A percentile compares a stretch with the other conserved stretches of the same genome.
These are phyloP conservation scores for Tapera naevia DNA, from an alignment of 2,797 vertebrate species.

Conservation along the genomic window DNA sequence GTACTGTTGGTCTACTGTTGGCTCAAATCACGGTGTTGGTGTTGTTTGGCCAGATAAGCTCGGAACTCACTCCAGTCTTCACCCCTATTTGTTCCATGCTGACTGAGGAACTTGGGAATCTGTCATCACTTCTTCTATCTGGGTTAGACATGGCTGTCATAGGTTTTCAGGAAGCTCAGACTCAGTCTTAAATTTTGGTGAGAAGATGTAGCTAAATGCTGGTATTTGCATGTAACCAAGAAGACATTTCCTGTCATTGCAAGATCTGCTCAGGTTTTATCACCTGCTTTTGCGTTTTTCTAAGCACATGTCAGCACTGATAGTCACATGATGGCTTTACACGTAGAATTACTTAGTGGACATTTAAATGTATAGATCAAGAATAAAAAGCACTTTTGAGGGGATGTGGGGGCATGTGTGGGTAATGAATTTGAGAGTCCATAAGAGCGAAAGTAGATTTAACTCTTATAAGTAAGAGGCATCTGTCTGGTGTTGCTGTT, in stretches of 20 bases:
- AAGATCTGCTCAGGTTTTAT: not conserved
- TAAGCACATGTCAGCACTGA: not conserved
- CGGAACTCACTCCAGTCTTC: fast-evolving
- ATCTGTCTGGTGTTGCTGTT: not conserved
- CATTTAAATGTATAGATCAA: not conserved
- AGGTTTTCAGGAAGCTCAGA: not conserved
- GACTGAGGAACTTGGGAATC: not conserved
- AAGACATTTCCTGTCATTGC: not conserved
- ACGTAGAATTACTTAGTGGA: not conserved
- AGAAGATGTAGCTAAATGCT: not conserved
- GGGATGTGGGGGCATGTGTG: not conserved
- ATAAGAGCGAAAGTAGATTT: not conserved
- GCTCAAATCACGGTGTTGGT: fast-evolving
- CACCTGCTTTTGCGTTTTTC: not conserved
- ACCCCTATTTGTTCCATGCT: not conserved
- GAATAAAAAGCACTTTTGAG: not conserved
- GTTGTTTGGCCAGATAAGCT: not conserved
- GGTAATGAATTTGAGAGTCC: not conserved
- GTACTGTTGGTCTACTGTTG: not conserved
- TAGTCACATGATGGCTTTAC: not conserved
- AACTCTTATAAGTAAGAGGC: not conserved
- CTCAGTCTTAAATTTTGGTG: not conserved
- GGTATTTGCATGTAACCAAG: not conserved
- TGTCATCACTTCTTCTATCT: fast-evolving
- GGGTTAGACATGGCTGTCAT: fast-evolving